These are phyloP conservation scores for Anabacerthia variegaticeps DNA, from an alignment of 2,797 vertebrate genomes.

Conservation along the genomic window DNA sequence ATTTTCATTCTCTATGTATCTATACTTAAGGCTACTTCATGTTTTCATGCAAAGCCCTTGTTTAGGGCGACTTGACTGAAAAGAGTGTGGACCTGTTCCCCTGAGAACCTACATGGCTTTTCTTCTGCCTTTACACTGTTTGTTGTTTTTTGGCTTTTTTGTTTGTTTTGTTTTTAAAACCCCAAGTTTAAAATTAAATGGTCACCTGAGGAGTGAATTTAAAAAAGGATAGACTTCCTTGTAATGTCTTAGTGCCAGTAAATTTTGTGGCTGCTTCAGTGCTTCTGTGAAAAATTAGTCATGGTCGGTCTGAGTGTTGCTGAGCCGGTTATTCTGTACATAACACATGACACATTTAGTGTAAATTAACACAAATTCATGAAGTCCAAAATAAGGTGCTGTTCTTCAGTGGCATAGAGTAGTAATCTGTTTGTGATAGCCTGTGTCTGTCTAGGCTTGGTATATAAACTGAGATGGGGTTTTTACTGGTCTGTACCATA, in stretches of 20 bases:
- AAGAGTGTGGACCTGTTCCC: not conserved
- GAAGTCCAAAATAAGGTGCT: not conserved
- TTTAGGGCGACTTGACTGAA: not conserved
- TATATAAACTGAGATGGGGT: not conserved
- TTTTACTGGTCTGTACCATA: not conserved
- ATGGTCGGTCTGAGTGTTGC: rapidly evolving
- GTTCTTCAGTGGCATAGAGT: not conserved
- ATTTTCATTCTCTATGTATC: not conserved
- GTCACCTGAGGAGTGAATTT: not conserved
- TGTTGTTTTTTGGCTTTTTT: not conserved
- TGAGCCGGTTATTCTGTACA: not conserved
- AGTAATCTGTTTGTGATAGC: not conserved
- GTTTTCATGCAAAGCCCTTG: not conserved
- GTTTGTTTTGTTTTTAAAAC: not conserved
- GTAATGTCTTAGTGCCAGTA: not conserved
- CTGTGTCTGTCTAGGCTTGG: not conserved
- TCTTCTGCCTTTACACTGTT: not conserved
- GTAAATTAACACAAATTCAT: not conserved
- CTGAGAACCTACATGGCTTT: not conserved
- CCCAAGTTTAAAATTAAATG: not conserved
- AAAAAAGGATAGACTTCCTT: not conserved
- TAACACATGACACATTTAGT: not conserved
- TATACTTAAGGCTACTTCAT: not conserved
- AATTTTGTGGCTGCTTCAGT: not conserved
- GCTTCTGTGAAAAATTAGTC: not conserved